A percentile compares a stretch with the other conserved stretches of the same genome.
These are phyloP conservation scores for Melanaphis sacchari DNA, from an alignment of 1,140 invertebrate species.

Conservation along the genomic window DNA sequence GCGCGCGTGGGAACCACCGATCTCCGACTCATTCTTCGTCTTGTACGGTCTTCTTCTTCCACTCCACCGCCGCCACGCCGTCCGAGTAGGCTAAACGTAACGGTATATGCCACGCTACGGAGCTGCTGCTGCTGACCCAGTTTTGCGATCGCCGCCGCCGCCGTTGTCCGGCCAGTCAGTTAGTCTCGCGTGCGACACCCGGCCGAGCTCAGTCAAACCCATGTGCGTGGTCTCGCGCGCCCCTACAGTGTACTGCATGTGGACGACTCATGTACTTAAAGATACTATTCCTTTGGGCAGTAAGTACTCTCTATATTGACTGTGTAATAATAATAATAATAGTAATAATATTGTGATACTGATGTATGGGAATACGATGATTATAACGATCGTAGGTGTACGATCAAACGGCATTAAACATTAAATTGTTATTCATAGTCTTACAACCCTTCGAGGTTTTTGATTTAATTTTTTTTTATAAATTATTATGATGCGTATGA, in stretches of 20 bases:
- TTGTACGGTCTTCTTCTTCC: neutral
- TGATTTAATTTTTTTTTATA: neutral
- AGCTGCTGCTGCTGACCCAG: conserved; percentile 52
- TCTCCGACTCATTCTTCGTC: neutral
- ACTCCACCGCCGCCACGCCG: neutral
- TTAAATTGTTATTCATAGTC: neutral
- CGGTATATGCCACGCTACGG: conserved; percentile 35
- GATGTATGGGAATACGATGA: neutral
- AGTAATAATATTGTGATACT: neutral
- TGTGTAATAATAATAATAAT: neutral
- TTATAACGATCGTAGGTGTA: neutral
- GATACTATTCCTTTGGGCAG: conserved; percentile 57
- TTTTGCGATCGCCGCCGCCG: conserved; percentile 26
- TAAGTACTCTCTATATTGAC: conserved; percentile 27
- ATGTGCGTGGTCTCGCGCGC: conserved; percentile 56
- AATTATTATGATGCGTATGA: neutral
- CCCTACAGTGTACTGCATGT: conserved; percentile 57
- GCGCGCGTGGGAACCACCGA: neutral
- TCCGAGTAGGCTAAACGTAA: conserved; percentile 57
- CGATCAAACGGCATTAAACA: neutral
- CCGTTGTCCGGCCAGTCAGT: conserved; percentile 9
- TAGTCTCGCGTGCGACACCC: conserved; percentile 56
- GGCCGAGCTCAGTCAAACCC: conserved; percentile 53
- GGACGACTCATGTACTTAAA: conserved; percentile 58
- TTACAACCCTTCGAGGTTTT: neutral